Evolutionary conservation across 2,888 invertebrate species (phyloP).

Genomic region (Acrobasis suavella): DNA sequence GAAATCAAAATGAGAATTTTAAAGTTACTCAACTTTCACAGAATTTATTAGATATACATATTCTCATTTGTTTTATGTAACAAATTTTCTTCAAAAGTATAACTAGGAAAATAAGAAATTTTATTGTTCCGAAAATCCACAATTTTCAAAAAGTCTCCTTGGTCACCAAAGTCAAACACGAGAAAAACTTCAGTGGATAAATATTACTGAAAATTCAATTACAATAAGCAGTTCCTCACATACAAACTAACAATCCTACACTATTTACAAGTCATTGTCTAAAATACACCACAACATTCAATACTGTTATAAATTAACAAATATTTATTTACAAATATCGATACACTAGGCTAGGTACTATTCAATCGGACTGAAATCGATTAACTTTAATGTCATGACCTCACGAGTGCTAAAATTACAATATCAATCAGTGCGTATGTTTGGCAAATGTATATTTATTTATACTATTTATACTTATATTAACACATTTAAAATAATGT

Average conservation of each 20-base stretch:
- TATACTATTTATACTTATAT: background rate
- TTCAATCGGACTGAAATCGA: slow-evolving; percentile 47
- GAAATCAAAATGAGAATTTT: no score
- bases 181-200: slow-evolving; percentile 11
- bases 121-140: no score
- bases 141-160: no score
- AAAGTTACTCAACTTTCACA: no score
- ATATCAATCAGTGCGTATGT: slow-evolving; percentile 43
- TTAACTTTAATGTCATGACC: slow-evolving; percentile 34
- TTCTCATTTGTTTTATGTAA: no score
- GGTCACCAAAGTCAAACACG: background rate
- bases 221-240: slow-evolving; percentile 37
- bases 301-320: slow-evolving; percentile 71
- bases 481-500: slow-evolving; percentile 4
- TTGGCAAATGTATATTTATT: slow-evolving; percentile 32
- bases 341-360: slow-evolving; percentile 41
- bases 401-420: slow-evolving; percentile 38
- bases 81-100: no score
- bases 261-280: slow-evolving; percentile 47
- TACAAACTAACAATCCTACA: slow-evolving; percentile 37
- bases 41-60: no score
- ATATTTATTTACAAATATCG: slow-evolving; percentile 68
- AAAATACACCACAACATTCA: slow-evolving; percentile 49
- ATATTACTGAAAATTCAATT: slow-evolving; percentile 14
- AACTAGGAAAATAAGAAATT: no score